Evolutionary conservation across 1,140 invertebrate genomes (phyloP).

Genomic region (Daktulosphaira vitifoliae): DNA sequence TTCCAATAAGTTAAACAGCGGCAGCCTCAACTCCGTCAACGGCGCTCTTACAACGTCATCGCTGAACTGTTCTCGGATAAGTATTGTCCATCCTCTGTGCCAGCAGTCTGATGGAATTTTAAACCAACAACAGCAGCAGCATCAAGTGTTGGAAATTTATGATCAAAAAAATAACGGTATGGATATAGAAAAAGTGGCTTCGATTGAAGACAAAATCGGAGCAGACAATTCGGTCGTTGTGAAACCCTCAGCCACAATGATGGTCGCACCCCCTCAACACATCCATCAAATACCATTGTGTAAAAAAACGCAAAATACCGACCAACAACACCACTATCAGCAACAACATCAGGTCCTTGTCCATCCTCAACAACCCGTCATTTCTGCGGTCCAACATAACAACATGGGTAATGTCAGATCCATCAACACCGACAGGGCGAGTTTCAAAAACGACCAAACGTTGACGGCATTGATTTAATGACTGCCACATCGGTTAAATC

Average conservation of each 20-base stretch:
- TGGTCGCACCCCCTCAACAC: neutral
- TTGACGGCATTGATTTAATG: too few species aligned
- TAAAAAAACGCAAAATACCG: too few species aligned
- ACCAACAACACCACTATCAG: too few species aligned
- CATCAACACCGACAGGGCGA: neutral
- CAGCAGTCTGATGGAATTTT: neutral
- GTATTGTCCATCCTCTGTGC: conserved; percentile 23
- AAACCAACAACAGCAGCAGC: neutral
- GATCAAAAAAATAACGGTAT: too few species aligned
- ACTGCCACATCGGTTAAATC: too few species aligned
- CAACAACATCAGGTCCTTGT: too few species aligned
- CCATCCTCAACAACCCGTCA: too few species aligned
- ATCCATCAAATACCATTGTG: too few species aligned
- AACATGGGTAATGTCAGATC: neutral
- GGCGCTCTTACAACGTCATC: neutral
- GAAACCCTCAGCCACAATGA: neutral
- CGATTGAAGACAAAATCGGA: neutral
- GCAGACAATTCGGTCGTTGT: neutral
- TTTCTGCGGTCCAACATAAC: too few species aligned
- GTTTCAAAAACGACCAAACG: too few species aligned
- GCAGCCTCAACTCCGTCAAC: neutral
- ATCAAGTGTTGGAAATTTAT: too few species aligned
- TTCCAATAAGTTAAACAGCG: neutral
- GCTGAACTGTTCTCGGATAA: conserved; percentile 8
- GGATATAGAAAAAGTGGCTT: neutral